Percentiles rank a stretch among this genome's conserved stretches.
Conservation (phyloP, 2,113 vertebrate species). For the Nerophis lumbriciformis region DNA sequence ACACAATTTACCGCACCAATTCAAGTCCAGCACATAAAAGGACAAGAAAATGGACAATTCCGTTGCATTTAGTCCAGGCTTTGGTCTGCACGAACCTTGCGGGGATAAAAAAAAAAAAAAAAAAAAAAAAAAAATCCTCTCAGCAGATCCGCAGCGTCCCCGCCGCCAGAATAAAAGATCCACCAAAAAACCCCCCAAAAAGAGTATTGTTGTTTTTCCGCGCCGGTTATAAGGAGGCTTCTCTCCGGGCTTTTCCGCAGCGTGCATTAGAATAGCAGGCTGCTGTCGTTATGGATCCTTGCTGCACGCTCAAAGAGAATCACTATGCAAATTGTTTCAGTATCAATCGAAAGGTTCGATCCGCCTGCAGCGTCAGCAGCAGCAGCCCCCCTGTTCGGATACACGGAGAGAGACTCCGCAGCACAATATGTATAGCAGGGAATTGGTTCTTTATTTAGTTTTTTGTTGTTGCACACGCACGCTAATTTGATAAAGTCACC, state of each 20-base stretch:
- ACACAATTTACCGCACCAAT: slow-evolving; percentile 59
- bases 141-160: not conserved
- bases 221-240: slow-evolving; percentile 51
- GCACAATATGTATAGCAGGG: slow-evolving; percentile 12
- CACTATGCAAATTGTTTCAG: slow-evolving; percentile 99
- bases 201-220: slow-evolving; percentile 36
- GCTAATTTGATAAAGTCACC: no score
- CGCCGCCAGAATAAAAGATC: not conserved
- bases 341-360: slow-evolving; percentile 99
- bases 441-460: no score
- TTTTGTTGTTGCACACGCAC: no score
- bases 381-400: slow-evolving; percentile 49
- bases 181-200: not conserved
- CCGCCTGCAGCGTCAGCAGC: slow-evolving; percentile 84
- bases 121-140: no score
- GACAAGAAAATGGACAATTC: slow-evolving; percentile 22
- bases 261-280: slow-evolving; percentile 91
- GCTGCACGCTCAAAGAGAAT: slow-evolving; percentile 87
- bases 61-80: not conserved
- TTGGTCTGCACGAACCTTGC: slow-evolving; percentile 21
- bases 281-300: slow-evolving; percentile 87
- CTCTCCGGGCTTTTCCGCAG: slow-evolving; percentile 79
- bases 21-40: slow-evolving; percentile 37
- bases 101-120: not conserved
- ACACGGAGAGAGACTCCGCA: slow-evolving; percentile 68